Conservation (phyloP, 2,797 vertebrate species). For the Catharus ustulatus region DNA sequence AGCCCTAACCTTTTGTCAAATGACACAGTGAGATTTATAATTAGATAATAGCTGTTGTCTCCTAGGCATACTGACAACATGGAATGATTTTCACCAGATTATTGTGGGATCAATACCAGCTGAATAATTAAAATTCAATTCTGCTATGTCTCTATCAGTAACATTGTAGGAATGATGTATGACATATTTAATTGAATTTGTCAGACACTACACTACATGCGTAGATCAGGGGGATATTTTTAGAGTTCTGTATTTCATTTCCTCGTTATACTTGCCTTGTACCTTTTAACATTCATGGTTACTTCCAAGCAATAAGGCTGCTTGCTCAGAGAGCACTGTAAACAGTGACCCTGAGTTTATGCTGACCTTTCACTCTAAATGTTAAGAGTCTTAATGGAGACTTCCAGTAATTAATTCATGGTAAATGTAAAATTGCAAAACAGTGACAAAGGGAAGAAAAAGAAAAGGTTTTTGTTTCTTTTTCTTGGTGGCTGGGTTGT, state of each 20-base stretch:
- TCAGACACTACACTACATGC: conserved; percentile 67
- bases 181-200: conserved; percentile 81
- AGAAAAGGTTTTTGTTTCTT: not conserved
- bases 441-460: not conserved
- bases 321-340: conserved; percentile 40
- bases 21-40: conserved; percentile 78
- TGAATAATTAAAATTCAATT: conserved; percentile 86
- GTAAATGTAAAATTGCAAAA: conserved; percentile 42
- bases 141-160: conserved; percentile 78
- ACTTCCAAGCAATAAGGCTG: conserved; percentile 26
- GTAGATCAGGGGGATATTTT: conserved; percentile 78
- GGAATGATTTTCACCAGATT: conserved; percentile 79
- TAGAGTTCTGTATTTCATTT: conserved; percentile 77
- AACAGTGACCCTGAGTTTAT: conserved; percentile 60
- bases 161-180: conserved; percentile 79
- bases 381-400: conserved; percentile 43
- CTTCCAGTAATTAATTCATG: conserved; percentile 27
- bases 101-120: conserved; percentile 78
- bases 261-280: conserved; percentile 50
- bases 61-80: conserved; percentile 71
- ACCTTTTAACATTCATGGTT: conserved; percentile 67
- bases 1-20: conserved; percentile 72
- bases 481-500: not conserved
- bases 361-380: conserved; percentile 54
- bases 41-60: conserved; percentile 79